Conservation (phyloP, 2,888 invertebrate genomes). For the Drosophila mettleri region DNA sequence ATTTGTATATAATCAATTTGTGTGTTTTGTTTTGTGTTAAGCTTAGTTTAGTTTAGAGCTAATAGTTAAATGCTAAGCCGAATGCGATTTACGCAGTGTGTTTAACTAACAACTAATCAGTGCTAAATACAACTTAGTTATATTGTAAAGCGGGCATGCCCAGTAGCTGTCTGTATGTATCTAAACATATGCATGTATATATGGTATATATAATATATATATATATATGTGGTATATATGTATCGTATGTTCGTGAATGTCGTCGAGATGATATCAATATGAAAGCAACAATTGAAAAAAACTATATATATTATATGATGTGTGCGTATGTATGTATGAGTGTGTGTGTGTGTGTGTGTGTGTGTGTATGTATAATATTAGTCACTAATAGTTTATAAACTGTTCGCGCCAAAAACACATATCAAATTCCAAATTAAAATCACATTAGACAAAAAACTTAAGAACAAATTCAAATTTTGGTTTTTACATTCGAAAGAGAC, state of each 20-base stretch:
- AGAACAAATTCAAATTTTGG: slow-evolving; percentile 7
- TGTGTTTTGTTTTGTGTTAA: not conserved
- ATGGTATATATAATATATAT: slow-evolving; percentile 18
- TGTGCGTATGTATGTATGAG: slow-evolving; percentile 24
- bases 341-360: slow-evolving; percentile 4
- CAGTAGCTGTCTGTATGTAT: slow-evolving; percentile 46
- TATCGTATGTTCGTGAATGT: slow-evolving; percentile 49
- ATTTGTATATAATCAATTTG: slow-evolving; percentile 22
- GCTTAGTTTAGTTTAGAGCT: slow-evolving; percentile 14
- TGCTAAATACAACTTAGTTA: slow-evolving; percentile 79
- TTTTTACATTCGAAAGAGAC: not conserved
- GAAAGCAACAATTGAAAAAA: slow-evolving; percentile 76
- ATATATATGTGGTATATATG: slow-evolving; percentile 26
- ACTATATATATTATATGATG: slow-evolving; percentile 28
- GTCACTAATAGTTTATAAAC: slow-evolving; percentile 16
- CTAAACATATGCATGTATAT: slow-evolving; percentile 1
- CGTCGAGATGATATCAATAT: slow-evolving; percentile 77
- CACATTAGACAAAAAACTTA: slow-evolving; percentile 21
- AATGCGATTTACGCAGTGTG: slow-evolving; percentile 30
- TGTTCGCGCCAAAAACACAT: slow-evolving; percentile 8
- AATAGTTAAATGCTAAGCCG: slow-evolving; percentile 25
- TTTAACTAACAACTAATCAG: slow-evolving; percentile 73
- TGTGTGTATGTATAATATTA: slow-evolving; percentile 1
- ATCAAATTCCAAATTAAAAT: slow-evolving; percentile 49
- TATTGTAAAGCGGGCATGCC: slow-evolving; percentile 55